Percentiles rank a stretch among this genome's conserved stretches.
Evolutionary conservation across 2,888 invertebrate genomes (phyloP).

Genomic region (Drosophila nigritarsus): DNA sequence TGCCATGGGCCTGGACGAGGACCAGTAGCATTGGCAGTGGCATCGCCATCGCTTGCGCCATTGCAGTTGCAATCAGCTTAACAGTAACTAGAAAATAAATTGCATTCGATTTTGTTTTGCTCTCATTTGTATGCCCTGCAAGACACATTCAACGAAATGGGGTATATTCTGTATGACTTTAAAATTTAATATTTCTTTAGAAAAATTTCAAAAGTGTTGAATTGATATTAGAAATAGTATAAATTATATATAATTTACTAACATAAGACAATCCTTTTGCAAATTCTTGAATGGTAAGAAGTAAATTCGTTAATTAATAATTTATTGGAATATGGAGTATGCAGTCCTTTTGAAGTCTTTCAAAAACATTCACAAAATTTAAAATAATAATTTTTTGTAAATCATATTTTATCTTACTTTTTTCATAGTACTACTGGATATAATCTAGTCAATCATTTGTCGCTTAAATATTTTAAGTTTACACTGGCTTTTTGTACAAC

Average conservation of each 20-base stretch:
- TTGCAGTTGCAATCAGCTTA: conserved; percentile 78
- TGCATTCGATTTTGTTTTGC: conserved; percentile 77
- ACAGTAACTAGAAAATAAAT: conserved; percentile 81
- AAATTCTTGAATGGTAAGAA: too few relatives aligned
- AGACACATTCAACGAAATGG: not conserved
- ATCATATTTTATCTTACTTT: not conserved
- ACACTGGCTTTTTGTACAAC: conserved; percentile 30
- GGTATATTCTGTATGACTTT: conserved; percentile 1
- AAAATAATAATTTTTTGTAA: not conserved
- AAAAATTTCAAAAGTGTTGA: not conserved
- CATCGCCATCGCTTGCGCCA: conserved; percentile 27
- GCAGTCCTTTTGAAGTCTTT: not conserved
- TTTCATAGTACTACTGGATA: conserved; percentile 4
- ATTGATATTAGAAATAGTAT: not conserved
- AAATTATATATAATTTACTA: not conserved
- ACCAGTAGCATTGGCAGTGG: conserved; percentile 7
- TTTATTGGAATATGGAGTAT: not conserved
- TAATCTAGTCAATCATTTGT: not conserved
- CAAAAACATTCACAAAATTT: not conserved
- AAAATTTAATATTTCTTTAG: not conserved
- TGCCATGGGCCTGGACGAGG: conserved; percentile 21
- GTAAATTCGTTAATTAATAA: not conserved
- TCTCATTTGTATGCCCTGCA: conserved; percentile 37
- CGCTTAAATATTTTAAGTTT: not conserved
- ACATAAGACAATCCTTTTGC: not conserved